phyloP scores from a whole-genome alignment of 2,113 vertebrate genomes.

The Phalacrocorax aristotelis region DNA sequence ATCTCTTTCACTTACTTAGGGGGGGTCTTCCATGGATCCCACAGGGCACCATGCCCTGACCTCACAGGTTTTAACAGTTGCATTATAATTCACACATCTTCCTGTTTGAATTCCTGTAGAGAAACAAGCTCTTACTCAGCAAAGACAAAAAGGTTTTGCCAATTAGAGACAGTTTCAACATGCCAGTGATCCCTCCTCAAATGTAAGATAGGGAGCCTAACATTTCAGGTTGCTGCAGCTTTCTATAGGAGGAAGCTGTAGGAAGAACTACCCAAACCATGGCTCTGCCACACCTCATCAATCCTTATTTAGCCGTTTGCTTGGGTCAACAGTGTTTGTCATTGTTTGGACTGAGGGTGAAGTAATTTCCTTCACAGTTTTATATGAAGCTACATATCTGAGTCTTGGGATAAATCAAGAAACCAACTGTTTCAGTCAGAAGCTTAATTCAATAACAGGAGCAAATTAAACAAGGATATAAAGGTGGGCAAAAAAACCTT shows the following conservation, averaged over 20 bases:
- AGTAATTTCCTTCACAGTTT: constrained; percentile 43
- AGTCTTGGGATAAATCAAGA: neutral
- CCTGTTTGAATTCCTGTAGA: constrained; percentile 81
- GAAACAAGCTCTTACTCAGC: neutral
- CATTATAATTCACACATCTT: constrained; percentile 72
- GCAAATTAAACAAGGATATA: neutral
- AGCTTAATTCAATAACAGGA: neutral
- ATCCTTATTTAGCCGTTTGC: neutral
- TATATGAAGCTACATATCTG: neutral
- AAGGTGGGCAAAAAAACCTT: neutral
- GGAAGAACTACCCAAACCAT: neutral
- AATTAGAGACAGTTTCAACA: neutral
- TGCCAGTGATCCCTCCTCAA: neutral
- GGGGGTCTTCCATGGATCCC: constrained; percentile 54
- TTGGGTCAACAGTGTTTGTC: neutral
- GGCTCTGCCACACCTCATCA: constrained; percentile 7
- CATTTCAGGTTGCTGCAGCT: constrained; percentile 12
- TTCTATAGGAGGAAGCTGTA: constrained; percentile 37
- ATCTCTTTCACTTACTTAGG: constrained; percentile 64
- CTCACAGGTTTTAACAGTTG: constrained; percentile 76
- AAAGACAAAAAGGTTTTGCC: neutral
- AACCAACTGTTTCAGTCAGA: neutral
- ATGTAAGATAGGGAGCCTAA: neutral
- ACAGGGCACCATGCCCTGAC: constrained; percentile 80
- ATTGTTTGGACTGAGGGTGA: constrained; percentile 33